Conservation (phyloP, 2,797 vertebrate genomes). For the Mallotus villosus region DNA sequence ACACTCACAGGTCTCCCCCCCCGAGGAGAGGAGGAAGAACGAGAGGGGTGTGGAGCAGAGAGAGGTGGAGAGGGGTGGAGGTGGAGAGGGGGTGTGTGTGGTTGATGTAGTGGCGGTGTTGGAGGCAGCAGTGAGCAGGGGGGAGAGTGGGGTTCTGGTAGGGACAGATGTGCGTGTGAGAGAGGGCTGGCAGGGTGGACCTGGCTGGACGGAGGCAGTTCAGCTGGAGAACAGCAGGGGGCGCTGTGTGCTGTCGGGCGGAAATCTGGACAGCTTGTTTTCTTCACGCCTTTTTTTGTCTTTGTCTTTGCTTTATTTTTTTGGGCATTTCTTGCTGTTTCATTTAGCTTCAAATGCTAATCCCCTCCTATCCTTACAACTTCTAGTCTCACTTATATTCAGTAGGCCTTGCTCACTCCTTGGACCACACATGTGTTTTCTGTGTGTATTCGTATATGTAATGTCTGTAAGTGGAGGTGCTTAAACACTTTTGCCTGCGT, state of each 20-base stretch:
- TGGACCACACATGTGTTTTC: background rate
- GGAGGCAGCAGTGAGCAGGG: background rate
- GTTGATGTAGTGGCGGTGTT: background rate
- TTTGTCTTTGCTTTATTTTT: too few relatives aligned
- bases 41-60: conserved; percentile 1
- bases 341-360: background rate
- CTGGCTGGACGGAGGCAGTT: conserved; percentile 44
- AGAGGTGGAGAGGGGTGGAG: conserved; percentile 27
- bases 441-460: conserved; percentile 2
- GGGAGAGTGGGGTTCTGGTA: background rate
- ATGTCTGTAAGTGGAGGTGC: conserved; percentile 8
- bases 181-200: too few relatives aligned
- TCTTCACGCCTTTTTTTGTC: too few relatives aligned
- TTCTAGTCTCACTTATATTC: background rate
- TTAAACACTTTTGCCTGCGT: conserved; percentile 35
- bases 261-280: too few relatives aligned
- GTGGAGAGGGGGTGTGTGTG: background rate
- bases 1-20: conserved; percentile 37
- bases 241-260: conserved; percentile 58
- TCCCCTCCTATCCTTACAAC: background rate
- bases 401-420: background rate
- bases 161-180: background rate
- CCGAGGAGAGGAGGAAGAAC: conserved; percentile 25
- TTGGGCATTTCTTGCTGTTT: background rate
- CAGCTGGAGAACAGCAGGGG: conserved; percentile 70